Percentiles rank a stretch among this genome's conserved stretches.
phyloP scores from a whole-genome alignment of 2,888 invertebrate species.

The Rotaria sp. region DNA sequence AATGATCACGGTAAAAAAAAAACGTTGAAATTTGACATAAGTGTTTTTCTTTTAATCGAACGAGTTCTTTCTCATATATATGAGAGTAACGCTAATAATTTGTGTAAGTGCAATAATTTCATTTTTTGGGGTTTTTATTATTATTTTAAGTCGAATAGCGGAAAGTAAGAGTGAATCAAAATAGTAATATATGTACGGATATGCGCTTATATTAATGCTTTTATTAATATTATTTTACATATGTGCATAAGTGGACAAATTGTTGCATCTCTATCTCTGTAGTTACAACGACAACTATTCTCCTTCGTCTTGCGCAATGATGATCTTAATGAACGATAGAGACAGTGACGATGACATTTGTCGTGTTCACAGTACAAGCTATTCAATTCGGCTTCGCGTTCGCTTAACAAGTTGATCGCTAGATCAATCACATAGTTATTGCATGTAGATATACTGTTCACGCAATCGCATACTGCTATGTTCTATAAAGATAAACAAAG shows the following conservation, averaged over 20 bases:
- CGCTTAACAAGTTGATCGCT: slow-evolving; percentile 10
- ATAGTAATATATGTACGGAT: background rate
- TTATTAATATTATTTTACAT: background rate
- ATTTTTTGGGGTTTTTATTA: background rate
- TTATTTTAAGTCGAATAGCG: background rate
- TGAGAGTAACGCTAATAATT: background rate
- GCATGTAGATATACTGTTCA: background rate
- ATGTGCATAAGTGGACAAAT: background rate
- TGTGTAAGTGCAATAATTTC: background rate
- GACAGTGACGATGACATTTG: slow-evolving; percentile 1
- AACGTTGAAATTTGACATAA: background rate
- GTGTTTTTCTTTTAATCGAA: no score
- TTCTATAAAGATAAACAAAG: background rate
- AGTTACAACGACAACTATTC: slow-evolving; percentile 10
- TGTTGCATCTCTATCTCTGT: slow-evolving; percentile 14
- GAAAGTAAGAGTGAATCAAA: background rate
- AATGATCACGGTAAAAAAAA: background rate
- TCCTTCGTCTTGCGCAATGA: background rate
- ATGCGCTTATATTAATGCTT: background rate
- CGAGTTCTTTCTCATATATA: background rate
- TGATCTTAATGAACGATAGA: background rate
- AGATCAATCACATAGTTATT: slow-evolving; percentile 19
- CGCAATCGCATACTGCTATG: background rate
- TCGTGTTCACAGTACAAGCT: background rate
- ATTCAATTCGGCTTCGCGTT: slow-evolving; percentile 18